Evolutionary conservation across 2,113 vertebrate genomes (phyloP), one percentile per base, ranked within the genome.

Genomic region (Microcebus griseorufus): DNA sequence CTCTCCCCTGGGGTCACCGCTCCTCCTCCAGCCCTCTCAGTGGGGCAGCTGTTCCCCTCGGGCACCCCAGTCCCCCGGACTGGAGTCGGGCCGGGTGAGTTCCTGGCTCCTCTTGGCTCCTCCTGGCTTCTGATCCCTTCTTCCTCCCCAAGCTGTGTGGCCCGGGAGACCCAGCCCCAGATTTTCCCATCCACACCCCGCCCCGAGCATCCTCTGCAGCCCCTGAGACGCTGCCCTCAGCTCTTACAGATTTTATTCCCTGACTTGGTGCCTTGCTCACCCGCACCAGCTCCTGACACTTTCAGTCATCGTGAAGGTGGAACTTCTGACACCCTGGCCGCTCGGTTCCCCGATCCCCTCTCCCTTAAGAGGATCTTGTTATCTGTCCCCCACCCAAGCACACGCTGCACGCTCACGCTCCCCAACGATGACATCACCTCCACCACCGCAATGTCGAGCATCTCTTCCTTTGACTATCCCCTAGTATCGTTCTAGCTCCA

Each of bases 391-490:
- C 14, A 0, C 5, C 32, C 20, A 1, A 25, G 92, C 18, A n/a
- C 34, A 16, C 51, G 22, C 72, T 53, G 18, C 1, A 9, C 18
- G 20, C 22, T 11, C 53, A 18, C n/a, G 9, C 0, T 20, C n/a
- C n/a, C 85, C 67, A 14, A 8, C 9, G 14, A 14, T 6, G 23
- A 14, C 27, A 27, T 39, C 23, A 9, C 80, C 83, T 4, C 34
- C 27, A 9, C 4, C 51, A 9, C 65, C 42, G 53, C 65, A 7
- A 2, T 23, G 45, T 25, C 53, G 18, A 80, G 27, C 75, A 6
- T 55, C 39, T 72, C 34, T 51, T 67, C 55, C n/a, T 73, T 58
- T 13, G 0, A 64, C 42, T 22, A 17, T 9, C 18, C 10, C 51
- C 12, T 55, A 20, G 3, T 3, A 29, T 6, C 10, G n/a, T 34